These are phyloP conservation scores for Rhinichthys klamathensis DNA, from an alignment of 2,113 vertebrate genomes.

Conservation along the genomic window DNA sequence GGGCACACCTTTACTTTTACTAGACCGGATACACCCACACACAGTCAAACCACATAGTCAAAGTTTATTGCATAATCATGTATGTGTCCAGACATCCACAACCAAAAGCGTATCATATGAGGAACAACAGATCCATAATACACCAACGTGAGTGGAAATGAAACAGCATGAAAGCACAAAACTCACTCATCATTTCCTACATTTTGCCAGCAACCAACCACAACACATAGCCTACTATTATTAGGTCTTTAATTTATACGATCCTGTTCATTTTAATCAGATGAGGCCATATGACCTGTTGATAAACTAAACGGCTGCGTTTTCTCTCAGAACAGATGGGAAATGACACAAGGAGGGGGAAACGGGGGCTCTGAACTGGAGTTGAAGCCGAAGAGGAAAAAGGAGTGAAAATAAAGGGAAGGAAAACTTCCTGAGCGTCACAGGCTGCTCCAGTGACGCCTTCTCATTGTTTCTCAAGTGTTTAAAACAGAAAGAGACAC, in stretches of 20 bases:
- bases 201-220: conserved; percentile 8
- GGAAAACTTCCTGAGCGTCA: conserved; percentile 77
- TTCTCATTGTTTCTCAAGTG: conserved; percentile 74
- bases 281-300: conserved; percentile 20
- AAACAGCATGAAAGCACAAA: conserved; percentile 10
- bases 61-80: not conserved
- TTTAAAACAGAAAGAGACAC: conserved; percentile 61
- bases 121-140: not conserved
- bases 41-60: not conserved
- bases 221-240: not conserved
- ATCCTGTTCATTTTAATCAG: conserved; percentile 13
- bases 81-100: not conserved
- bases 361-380: conserved; percentile 14
- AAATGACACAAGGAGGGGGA: conserved; percentile 21
- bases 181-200: not conserved
- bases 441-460: conserved; percentile 72
- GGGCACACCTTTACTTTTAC: conserved; percentile 9
- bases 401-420: conserved; percentile 71
- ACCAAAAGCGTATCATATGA: too few species aligned
- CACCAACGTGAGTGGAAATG: not conserved
- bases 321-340: conserved; percentile 52
- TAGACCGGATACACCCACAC: conserved; percentile 5
- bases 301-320: conserved; percentile 39
- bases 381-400: conserved; percentile 64
- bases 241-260: conserved; percentile 11